These are phyloP conservation scores for Procambarus virginalis DNA, from an alignment of 1,140 invertebrate genomes.

Conservation along the genomic window DNA sequence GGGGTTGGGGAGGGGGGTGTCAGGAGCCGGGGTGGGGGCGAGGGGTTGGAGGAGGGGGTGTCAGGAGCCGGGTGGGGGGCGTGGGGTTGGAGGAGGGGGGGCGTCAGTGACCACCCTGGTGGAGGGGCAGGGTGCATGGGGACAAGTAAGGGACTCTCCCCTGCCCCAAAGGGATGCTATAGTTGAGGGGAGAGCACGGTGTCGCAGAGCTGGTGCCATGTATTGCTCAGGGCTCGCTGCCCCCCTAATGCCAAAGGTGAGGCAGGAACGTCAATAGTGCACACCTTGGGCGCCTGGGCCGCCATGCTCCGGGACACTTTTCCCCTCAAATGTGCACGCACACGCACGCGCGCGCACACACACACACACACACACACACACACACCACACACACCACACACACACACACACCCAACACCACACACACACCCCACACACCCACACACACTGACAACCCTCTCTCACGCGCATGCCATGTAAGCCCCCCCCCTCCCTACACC, in stretches of 20 bases:
- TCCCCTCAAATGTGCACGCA: not conserved
- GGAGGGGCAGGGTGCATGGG: not conserved
- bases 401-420: too few species aligned
- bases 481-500: too few species aligned
- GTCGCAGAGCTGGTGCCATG: not conserved
- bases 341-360: not conserved
- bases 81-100: not conserved
- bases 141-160: too few species aligned
- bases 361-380: too few species aligned
- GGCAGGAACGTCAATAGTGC: slow-evolving; percentile 4
- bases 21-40: too few species aligned
- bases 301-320: not conserved
- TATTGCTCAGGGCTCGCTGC: not conserved
- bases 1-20: too few species aligned
- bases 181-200: not conserved
- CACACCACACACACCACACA: too few species aligned
- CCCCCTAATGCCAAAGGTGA: slow-evolving; percentile 6
- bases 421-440: too few species aligned
- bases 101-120: not conserved
- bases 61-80: too few species aligned
- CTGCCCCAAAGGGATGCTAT: not conserved
- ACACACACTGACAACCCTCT: too few species aligned
- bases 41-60: too few species aligned
- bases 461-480: too few species aligned
- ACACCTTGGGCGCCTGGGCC: slow-evolving; percentile 5